phyloP scores from a whole-genome alignment of 2,113 vertebrate species.

The Hemichromis elongatus region DNA sequence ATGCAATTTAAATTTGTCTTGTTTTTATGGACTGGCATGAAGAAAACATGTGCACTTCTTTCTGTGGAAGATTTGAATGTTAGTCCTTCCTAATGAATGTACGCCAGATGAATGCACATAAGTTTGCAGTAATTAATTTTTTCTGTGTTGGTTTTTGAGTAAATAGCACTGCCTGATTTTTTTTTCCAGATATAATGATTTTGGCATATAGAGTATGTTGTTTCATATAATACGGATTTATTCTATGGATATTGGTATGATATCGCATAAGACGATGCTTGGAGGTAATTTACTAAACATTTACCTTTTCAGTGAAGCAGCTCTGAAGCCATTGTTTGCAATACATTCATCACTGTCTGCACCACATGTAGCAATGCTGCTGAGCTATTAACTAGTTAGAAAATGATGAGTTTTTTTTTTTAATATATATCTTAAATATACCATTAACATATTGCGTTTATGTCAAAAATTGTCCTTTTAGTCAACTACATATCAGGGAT shows the following conservation, averaged over 20 bases:
- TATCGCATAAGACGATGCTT: neutral
- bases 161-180: neutral
- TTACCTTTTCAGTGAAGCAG: neutral
- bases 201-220: neutral
- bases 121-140: neutral
- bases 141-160: neutral
- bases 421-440: neutral
- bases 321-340: neutral
- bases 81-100: neutral
- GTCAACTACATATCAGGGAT: neutral
- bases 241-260: neutral
- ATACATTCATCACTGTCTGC: neutral
- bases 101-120: neutral
- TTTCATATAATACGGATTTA: neutral
- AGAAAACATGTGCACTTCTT: slow-evolving; percentile 27
- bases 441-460: neutral
- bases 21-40: slow-evolving; percentile 29
- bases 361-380: neutral
- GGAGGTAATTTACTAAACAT: neutral
- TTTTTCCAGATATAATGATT: neutral
- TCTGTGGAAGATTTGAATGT: neutral
- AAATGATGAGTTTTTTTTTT: neutral
- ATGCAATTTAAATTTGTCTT: slow-evolving; percentile 45
- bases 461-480: neutral
- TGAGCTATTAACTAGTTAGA: neutral